These are phyloP conservation scores for Sebastes variabilis DNA, from an alignment of 2,797 vertebrate species.

Conservation along the genomic window DNA sequence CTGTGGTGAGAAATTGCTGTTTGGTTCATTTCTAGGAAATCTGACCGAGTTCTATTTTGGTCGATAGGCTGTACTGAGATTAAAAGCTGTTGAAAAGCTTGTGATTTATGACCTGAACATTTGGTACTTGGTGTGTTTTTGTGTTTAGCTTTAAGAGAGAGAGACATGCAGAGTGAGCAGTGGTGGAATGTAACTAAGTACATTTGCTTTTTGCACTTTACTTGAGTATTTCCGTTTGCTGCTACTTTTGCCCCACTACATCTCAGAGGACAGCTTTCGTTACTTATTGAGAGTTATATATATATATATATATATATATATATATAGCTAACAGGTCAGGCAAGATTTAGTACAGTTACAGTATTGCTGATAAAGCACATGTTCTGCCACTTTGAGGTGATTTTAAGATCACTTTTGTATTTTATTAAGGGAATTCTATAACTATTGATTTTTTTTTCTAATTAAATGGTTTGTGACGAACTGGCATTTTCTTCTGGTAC, in stretches of 20 bases:
- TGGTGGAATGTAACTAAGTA: background rate
- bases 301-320: too few relatives aligned
- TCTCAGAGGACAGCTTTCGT: background rate
- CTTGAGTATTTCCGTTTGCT: background rate
- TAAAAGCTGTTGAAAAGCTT: slow-evolving; percentile 37
- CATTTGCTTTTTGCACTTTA: background rate
- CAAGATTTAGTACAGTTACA: background rate
- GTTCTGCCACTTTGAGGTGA: background rate
- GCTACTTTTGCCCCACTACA: background rate
- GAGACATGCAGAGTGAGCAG: background rate
- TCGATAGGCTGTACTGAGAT: slow-evolving; percentile 32
- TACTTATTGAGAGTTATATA: too few relatives aligned
- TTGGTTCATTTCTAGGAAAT: slow-evolving; percentile 36
- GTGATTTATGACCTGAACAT: slow-evolving; percentile 67
- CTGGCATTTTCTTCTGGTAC: background rate
- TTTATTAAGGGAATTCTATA: background rate
- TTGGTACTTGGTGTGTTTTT: background rate
- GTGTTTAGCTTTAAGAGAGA: slow-evolving; percentile 22
- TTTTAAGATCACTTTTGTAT: background rate
- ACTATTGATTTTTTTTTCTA: background rate
- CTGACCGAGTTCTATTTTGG: slow-evolving; percentile 21
- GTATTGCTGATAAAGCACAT: background rate
- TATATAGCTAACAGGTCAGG: slow-evolving; percentile 38
- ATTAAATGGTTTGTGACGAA: background rate
- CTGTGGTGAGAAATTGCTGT: slow-evolving; percentile 34